phyloP scores from a whole-genome alignment of 2,888 invertebrate genomes.

The Stenodera caucasica region DNA sequence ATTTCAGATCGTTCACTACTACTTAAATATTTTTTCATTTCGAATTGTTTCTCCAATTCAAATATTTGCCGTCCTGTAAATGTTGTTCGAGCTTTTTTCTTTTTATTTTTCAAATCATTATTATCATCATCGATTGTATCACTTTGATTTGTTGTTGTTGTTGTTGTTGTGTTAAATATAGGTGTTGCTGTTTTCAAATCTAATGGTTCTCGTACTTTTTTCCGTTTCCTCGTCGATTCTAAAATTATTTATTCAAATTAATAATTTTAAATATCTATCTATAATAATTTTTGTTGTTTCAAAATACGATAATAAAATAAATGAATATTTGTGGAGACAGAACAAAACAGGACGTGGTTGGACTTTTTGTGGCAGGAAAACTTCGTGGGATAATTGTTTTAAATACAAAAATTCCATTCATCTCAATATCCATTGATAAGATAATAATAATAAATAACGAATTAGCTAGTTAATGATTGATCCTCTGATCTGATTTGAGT shows the following conservation, averaged over 20 bases:
- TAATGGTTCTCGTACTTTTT: conserved; percentile 46
- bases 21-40: conserved; percentile 93
- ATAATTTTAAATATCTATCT: background rate
- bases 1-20: conserved; percentile 93
- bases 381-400: conserved; percentile 22
- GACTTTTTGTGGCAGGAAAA: conserved; percentile 26
- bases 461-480: too few species aligned
- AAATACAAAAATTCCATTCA: background rate
- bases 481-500: too few species aligned
- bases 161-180: too few species aligned
- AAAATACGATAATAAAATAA: conserved; percentile 3
- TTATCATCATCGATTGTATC: conserved; percentile 53
- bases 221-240: conserved; percentile 50
- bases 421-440: too few species aligned
- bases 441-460: too few species aligned
- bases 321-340: conserved; percentile 18
- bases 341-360: conserved; percentile 35
- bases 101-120: conserved; percentile 61
- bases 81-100: conserved; percentile 90
- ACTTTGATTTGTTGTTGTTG: conserved; percentile 48
- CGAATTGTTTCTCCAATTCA: conserved; percentile 95
- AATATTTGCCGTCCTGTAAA: conserved; percentile 96
- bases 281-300: background rate
- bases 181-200: conserved; percentile 41
- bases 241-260: conserved; percentile 29